These are phyloP conservation scores for Matsumurasca onukii DNA, from an alignment of 1,140 invertebrate species.

Conservation along the genomic window DNA sequence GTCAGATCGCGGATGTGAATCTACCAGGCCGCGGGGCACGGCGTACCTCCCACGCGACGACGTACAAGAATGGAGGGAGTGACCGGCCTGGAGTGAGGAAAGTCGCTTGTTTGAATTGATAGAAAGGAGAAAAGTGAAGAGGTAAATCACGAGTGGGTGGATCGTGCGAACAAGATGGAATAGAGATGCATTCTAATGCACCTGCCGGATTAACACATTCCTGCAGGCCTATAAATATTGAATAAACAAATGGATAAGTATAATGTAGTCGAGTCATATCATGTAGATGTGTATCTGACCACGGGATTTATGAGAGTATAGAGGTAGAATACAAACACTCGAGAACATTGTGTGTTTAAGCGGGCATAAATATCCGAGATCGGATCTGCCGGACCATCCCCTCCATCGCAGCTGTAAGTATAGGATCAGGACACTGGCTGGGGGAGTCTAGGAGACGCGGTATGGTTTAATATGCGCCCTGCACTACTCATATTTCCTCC, in stretches of 20 bases:
- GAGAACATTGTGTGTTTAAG: neutral
- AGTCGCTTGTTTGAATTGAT: neutral
- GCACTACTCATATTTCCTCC: neutral
- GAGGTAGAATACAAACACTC: neutral
- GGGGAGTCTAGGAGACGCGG: neutral
- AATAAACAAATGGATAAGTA: neutral
- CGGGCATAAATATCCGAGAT: neutral
- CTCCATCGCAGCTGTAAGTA: neutral
- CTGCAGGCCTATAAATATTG: neutral
- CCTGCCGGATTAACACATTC: neutral
- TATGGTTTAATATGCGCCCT: neutral
- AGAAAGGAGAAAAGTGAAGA: neutral
- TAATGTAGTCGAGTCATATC: neutral
- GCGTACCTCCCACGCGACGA: too few species aligned
- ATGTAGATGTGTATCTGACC: neutral
- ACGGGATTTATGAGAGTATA: neutral
- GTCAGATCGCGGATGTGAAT: too few species aligned
- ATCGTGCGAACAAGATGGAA: neutral
- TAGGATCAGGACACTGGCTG: neutral
- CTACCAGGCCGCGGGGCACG: too few species aligned
- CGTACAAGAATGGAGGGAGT: neutral
- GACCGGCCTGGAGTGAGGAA: neutral
- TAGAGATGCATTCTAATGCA: slow-evolving; percentile 1
- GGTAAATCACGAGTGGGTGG: neutral
- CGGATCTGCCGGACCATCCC: neutral